phyloP scores from a whole-genome alignment of 1,140 invertebrate genomes.

The Adoxophyes honmai region DNA sequence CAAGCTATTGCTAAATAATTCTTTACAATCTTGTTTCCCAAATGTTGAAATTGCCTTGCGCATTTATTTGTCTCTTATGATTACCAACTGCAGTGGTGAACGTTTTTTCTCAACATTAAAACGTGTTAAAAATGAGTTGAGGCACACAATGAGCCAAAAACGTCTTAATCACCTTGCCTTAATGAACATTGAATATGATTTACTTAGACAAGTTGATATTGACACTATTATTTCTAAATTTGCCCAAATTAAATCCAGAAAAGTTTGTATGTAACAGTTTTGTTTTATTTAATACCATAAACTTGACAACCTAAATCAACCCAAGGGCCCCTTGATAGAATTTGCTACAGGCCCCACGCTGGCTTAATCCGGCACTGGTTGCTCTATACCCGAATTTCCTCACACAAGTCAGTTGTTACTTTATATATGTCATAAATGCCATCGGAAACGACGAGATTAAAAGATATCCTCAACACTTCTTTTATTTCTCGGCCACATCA shows the following conservation, averaged over 20 bases:
- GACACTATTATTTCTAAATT: conserved; percentile 21
- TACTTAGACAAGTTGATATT: conserved; percentile 24
- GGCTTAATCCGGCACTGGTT: too few relatives aligned
- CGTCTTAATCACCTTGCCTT: conserved; percentile 29
- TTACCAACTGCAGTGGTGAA: conserved; percentile 37
- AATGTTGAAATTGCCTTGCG: conserved; percentile 38
- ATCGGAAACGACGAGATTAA: too few relatives aligned
- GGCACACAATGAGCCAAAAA: conserved; percentile 34
- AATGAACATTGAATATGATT: conserved; percentile 33
- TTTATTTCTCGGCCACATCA: too few relatives aligned
- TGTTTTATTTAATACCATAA: too few relatives aligned
- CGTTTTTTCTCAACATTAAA: conserved; percentile 36
- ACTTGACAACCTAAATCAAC: too few relatives aligned
- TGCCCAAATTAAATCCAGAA: conserved; percentile 26
- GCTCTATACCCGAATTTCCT: too few relatives aligned
- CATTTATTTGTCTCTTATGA: conserved; percentile 35
- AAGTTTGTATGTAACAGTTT: too few relatives aligned
- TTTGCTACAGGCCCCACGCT: too few relatives aligned
- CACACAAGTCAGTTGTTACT: too few relatives aligned
- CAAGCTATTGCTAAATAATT: conserved; percentile 22
- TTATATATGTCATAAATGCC: too few relatives aligned
- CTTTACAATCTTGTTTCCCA: conserved; percentile 29
- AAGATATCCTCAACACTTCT: too few relatives aligned
- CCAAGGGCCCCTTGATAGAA: too few relatives aligned
- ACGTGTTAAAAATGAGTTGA: conserved; percentile 34